A percentile compares a stretch with the other conserved stretches of the same genome.
These are phyloP conservation scores for Chascanopsetta lugubris DNA, from an alignment of 2,113 vertebrate species.

Conservation along the genomic window DNA sequence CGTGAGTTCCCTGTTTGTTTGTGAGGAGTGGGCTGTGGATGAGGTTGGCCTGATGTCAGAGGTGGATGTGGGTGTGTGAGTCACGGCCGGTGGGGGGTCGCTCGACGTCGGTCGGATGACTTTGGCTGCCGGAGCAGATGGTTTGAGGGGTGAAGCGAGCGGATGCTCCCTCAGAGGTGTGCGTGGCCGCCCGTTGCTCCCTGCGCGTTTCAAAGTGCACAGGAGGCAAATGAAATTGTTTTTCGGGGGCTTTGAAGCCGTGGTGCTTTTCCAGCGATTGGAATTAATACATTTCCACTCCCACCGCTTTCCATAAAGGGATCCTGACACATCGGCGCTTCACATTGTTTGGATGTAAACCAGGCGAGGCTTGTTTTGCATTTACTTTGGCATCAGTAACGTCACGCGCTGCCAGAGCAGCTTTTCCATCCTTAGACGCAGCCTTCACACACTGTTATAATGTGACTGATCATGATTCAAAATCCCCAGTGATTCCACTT, in stretches of 20 bases:
- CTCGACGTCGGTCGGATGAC: constrained; percentile 27
- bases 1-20: constrained; percentile 5
- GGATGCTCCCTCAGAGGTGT: constrained; percentile 20
- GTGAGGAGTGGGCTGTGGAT: constrained; percentile 23
- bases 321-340: constrained; percentile 37
- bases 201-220: neutral
- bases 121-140: constrained; percentile 36
- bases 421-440: neutral
- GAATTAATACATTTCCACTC: constrained; percentile 37
- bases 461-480: neutral
- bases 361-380: constrained; percentile 30
- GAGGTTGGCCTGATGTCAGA: constrained; percentile 40
- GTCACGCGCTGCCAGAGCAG: constrained; percentile 1
- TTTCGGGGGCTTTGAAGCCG: neutral
- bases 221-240: constrained; percentile 9
- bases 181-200: neutral
- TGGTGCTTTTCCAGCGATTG: constrained; percentile 13
- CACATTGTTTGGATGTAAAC: constrained; percentile 44
- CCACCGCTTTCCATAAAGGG: constrained; percentile 54
- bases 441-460: neutral
- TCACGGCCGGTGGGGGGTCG: constrained; percentile 31
- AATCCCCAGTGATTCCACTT: too few species aligned
- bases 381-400: constrained; percentile 12
- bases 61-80: constrained; percentile 46
- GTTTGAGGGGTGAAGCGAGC: constrained; percentile 32